Evolutionary conservation across 2,113 vertebrate species (phyloP), one percentile per base, ranked within the genome.

Genomic region (Symphodus melops): DNA sequence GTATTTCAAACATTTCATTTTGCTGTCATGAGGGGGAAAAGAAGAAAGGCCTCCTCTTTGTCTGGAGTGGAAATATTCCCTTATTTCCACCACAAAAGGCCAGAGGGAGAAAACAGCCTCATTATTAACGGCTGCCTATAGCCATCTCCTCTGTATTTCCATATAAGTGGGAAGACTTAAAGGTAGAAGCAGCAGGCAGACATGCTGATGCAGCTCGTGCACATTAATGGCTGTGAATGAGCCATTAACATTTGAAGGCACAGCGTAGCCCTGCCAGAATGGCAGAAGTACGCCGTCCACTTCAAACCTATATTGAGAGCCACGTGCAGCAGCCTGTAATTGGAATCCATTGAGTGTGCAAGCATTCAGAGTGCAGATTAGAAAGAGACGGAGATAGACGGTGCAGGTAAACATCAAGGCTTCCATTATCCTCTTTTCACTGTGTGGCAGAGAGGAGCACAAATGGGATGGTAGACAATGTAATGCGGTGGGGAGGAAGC

Each of bases 211-310:
- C 85, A 88, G 91, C 86, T 68, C 62, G 68, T 58, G 56, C 16
- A 7, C 78, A 79, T 92, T 94, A 94, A 94, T 94, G 92, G 86
- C 90, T 73, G 71, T 64, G 81, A 89, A 89, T 76, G 55, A 93
- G 84, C 90, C 92, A 94, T 94, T 92, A 91, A 92, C 83, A 87
- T 84, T 88, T 92, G 86, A 92, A 93, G 92, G 87, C 91, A 67
- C 84, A 48, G 86, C 42, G 68, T 87, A 93, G 93, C 79, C 92
- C 39, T 4, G 81, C 85, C 81, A 36, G 72, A 53, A 52, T 20
- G 88, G 84, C 91, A 88, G 89, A 81, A 89, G 91, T 91, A 90
- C 78, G 44, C 79, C 6, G 82, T 81, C 84, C 89, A 86, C 91
- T 94, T 95, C 92, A 93, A 82, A 85, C 68, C 53, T 57, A 64